Evolutionary conservation across 2,888 invertebrate species (phyloP).

Genomic region (Drosophila setosimentum): DNA sequence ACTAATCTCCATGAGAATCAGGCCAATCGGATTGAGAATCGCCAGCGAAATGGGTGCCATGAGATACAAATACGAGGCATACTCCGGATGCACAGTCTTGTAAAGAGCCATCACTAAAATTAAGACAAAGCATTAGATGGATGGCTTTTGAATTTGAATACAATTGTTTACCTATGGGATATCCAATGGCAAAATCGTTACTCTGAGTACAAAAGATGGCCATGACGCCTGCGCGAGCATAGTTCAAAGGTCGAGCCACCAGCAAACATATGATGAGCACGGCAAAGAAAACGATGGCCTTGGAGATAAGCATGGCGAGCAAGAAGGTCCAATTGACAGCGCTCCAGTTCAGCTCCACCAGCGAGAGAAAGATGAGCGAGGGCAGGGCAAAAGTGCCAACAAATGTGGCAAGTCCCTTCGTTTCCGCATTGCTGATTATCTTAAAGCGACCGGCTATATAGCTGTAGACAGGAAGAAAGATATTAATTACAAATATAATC

Average conservation of each 20-base stretch:
- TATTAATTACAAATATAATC: neutral
- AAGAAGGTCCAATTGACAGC: conserved; percentile 96
- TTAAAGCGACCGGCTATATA: conserved; percentile 94
- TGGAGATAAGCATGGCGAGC: conserved; percentile 93
- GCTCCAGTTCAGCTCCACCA: conserved; percentile 93
- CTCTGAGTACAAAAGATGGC: conserved; percentile 98
- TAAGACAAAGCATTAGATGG: conserved; percentile 42
- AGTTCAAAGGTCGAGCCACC: conserved; percentile 92
- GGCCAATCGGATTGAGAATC: conserved; percentile 96
- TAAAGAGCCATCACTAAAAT: conserved; percentile 93
- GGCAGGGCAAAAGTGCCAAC: conserved; percentile 97
- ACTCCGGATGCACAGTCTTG: conserved; percentile 93
- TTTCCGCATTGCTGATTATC: conserved; percentile 92
- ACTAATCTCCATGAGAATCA: conserved; percentile 94
- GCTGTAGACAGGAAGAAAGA: conserved; percentile 85
- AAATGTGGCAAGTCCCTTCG: conserved; percentile 96
- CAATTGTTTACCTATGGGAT: conserved; percentile 90
- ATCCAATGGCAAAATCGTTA: conserved; percentile 98
- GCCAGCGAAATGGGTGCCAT: conserved; percentile 97
- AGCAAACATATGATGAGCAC: conserved; percentile 92
- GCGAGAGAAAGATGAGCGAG: conserved; percentile 94
- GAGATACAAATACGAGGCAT: conserved; percentile 94
- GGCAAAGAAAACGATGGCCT: conserved; percentile 92
- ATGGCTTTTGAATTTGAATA: neutral
- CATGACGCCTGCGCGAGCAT: conserved; percentile 94